Evolutionary conservation across 2,797 vertebrate genomes (phyloP), one percentile per base, ranked within the genome.

Genomic region (Pachyuromys duprasi): DNA sequence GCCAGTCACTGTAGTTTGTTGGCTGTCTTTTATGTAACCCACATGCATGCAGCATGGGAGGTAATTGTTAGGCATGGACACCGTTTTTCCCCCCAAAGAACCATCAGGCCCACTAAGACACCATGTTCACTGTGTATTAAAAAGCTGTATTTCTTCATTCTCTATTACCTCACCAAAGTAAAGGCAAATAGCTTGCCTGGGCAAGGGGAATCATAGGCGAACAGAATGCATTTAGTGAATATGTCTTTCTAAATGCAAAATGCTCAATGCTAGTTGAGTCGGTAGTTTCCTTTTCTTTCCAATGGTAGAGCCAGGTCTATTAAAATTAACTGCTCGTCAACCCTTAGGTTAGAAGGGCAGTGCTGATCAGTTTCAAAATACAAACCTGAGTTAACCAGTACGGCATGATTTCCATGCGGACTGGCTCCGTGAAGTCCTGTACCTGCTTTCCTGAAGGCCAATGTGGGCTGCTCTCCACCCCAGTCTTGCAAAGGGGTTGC

Each of bases 111-210:
- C 33, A 45, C 57, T 2, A 24, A 78, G 81, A 84, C 33, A 7
- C 28, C 2, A 1, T 63, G 45, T 74, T 95, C 90, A 88, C 57
- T 26, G 2, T 49, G 24, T 83, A 60, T 81, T 49, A 53, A 81
- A 15, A 67, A 88, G 86, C 74, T 87, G 74, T 17, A 63, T 80
- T 90, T 93, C 76, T 82, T 93, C 89, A 42, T 9, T 75, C 45
- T 67, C 86, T 60, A 1, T 70, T 76, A 79, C 49, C 89, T 89
- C 82, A 60, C 20, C n/a, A n/a, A 86, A 89, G 67, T 60, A 75
- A 90, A 96, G 92, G 74, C 93, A 82, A 94, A 72, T 28, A 67
- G 13, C 72, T 94, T 88, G n/a, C 95, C n/a, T 62, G 18, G 7
- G 17, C 63, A 60, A 89, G 63, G 62, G n/a, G 57, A 78, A 55